Base-by-base conservation (phyloP, 2,113 vertebrate species). In the Daboia siamensis region DNA sequence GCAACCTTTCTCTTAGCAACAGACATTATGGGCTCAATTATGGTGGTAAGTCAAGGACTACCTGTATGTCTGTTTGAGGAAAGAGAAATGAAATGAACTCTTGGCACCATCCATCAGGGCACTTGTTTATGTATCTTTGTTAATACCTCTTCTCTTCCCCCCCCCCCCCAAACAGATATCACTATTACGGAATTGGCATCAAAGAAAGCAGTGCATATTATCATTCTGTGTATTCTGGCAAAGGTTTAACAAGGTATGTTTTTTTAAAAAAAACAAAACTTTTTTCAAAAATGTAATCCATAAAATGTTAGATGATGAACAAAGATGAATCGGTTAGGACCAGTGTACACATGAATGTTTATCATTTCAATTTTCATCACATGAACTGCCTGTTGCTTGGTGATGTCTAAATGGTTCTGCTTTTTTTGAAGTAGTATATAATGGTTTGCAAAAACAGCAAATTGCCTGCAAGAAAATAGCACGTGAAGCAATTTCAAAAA, bases 161-260 rank as follows among this genome's bases (percentile, higher is more conserved):
- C 1, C 86, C 52, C 2, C 87, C 88, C 85, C 8, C 48, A 7
- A 51, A 17, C 57, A 99, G 99, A 94, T 99, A 99, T 96, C 99
- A 99, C 96, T 99, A 99, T 95, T 99, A 99, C 95, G 99, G 99
- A 17, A 99, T 99, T 93, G 99, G 99, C 94, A 99, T 99, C 95
- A 99, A 99, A 96, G 99, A 99, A 96, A 99, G 98, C 98, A 99
- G 99, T 89, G 99, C 98, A 0, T 99, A 99, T 95, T 99, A 99
- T 95, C 99, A 99, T 97, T 99, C 99, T 1, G 99, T 99, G 54
- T 99, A 99, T 94, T 99, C 99, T 91, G 99, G 99, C 93, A 99
- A 99, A 97, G 99, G 99, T 90, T 96, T 99, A 96, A 99, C 99
- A 94, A 99, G 99, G 99, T 99, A 98, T 93, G 90, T 61, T 94